phyloP scores from a whole-genome alignment of 2,113 vertebrate species.

The Sebastes fasciatus region DNA sequence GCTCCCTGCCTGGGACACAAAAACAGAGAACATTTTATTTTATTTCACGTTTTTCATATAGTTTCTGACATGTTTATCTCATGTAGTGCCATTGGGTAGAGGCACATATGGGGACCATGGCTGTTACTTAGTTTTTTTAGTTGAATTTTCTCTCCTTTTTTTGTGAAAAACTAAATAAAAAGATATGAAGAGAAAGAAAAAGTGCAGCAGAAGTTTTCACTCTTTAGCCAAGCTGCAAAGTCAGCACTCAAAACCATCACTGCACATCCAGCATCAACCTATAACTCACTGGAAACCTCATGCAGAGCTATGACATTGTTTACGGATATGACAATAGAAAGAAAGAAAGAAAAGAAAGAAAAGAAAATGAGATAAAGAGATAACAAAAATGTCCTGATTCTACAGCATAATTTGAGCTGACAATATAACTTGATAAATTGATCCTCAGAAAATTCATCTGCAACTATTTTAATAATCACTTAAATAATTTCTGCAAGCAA shows the following conservation, averaged over 20 bases:
- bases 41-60: neutral
- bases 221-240: neutral
- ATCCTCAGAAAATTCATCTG: neutral
- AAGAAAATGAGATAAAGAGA: neutral
- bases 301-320: neutral
- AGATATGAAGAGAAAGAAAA: neutral
- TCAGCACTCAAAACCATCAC: neutral
- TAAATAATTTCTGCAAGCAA: neutral
- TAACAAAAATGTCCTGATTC: neutral
- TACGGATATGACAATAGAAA: neutral
- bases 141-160: neutral
- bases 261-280: neutral
- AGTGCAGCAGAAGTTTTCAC: neutral
- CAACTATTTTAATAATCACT: neutral
- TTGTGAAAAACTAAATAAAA: neutral
- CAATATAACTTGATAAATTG: neutral
- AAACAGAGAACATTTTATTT: neutral
- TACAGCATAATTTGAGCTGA: neutral
- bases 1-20: constrained; percentile 86
- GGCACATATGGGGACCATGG: neutral
- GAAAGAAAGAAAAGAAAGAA: neutral
- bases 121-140: neutral
- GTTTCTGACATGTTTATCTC: neutral
- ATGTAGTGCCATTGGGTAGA: neutral
- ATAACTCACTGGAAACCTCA: neutral